phyloP scores from a whole-genome alignment of 2,888 invertebrate species.

The Chironomus riparius region DNA sequence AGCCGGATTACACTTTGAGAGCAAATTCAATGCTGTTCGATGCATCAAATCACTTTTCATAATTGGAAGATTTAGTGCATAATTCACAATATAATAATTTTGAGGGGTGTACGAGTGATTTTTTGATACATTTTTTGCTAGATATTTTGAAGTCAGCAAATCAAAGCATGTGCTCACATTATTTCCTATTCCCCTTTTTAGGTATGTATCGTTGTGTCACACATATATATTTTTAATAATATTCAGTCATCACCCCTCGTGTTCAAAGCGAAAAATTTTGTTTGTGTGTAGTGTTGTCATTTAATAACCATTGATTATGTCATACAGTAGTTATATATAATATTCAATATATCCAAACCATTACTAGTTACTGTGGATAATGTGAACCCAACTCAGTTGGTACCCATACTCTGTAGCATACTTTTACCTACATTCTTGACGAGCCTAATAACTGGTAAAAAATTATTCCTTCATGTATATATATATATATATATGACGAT shows the following conservation, averaged over 20 bases:
- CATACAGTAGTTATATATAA: too few relatives aligned
- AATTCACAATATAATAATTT: background rate
- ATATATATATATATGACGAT: background rate
- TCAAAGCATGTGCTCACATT: constrained; percentile 19
- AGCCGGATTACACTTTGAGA: constrained; percentile 11
- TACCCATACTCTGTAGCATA: too few relatives aligned
- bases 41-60: constrained; percentile 17
- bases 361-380: too few relatives aligned
- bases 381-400: too few relatives aligned
- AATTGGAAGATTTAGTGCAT: constrained; percentile 19
- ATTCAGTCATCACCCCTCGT: constrained; percentile 6
- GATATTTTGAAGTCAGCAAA: constrained; percentile 6
- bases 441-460: too few relatives aligned
- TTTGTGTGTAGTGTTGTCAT: background rate
- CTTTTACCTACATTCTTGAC: too few relatives aligned
- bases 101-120: constrained; percentile 5
- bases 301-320: constrained; percentile 25
- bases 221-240: background rate
- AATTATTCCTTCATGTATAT: background rate
- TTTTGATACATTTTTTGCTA: background rate
- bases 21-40: background rate
- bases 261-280: too few relatives aligned
- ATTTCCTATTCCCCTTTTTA: background rate
- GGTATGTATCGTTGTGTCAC: too few relatives aligned
- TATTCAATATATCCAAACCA: too few relatives aligned